These are phyloP conservation scores for Sycophaga agraensis DNA, from an alignment of 1,140 invertebrate species.

Conservation along the genomic window DNA sequence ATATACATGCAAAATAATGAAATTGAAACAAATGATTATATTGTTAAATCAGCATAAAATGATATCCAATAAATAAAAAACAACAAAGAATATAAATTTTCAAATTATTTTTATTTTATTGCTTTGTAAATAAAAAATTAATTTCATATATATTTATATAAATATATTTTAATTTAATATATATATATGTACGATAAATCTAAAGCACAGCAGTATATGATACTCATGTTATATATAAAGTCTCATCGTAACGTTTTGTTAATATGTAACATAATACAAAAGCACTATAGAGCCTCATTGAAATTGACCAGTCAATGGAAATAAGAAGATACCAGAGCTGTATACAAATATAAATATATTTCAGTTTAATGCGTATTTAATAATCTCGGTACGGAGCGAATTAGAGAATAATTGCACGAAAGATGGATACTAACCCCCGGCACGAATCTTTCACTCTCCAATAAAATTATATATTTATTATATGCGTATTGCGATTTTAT, in stretches of 20 bases:
- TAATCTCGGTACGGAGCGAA: too few relatives aligned
- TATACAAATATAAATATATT: constrained; percentile 24
- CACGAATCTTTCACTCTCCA: too few relatives aligned
- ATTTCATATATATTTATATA: constrained; percentile 32
- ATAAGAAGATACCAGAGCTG: constrained; percentile 11
- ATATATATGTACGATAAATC: constrained; percentile 41
- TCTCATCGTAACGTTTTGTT: constrained; percentile 23
- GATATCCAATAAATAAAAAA: constrained; percentile 18
- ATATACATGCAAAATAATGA: not conserved
- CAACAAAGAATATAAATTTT: constrained; percentile 28
- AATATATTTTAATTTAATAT: constrained; percentile 44
- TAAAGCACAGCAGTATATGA: constrained; percentile 41
- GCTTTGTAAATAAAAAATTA: constrained; percentile 31
- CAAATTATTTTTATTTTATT: constrained; percentile 29
- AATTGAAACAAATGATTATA: not conserved
- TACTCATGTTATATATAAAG: constrained; percentile 27
- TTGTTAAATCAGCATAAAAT: too few relatives aligned
- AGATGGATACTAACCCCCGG: too few relatives aligned
- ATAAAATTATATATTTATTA: too few relatives aligned
- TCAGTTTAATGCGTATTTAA: too few relatives aligned
- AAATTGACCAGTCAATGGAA: constrained; percentile 26
- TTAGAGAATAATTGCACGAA: too few relatives aligned
- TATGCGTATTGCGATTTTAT: too few relatives aligned
- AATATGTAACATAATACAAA: constrained; percentile 24
- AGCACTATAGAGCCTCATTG: constrained; percentile 24